Base-by-base conservation (phyloP, 1,140 invertebrate species). In the Steinernema khuongi region DNA sequence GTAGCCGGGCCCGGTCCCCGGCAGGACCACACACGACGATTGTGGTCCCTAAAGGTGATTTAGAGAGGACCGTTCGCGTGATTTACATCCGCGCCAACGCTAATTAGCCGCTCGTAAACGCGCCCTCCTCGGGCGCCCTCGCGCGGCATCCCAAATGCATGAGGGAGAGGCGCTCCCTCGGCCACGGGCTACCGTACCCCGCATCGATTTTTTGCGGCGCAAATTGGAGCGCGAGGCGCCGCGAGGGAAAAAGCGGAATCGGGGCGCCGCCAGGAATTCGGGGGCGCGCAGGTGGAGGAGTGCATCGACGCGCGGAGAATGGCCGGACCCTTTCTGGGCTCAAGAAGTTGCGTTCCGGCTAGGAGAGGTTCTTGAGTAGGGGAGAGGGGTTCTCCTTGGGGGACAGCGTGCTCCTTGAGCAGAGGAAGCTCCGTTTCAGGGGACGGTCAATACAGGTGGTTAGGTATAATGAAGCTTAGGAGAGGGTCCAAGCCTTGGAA, bases 81-180 rank as follows among this genome's bases (percentile, higher is more conserved):
- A 60, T 60, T 60, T 60, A 60, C 50, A 26, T 26, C 50, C 50
- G 7, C 36, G 7, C 14, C 50, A 7, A 60, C 50, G 50, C 50
- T 60, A 60, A 60, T 60, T 60, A 60, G 50, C 4, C 50, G 50
- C 14, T 60, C 50, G 50, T 60, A 60, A 60, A 60, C 50, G 50
- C 50, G 50, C 4, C 22, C 50, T 14, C 14, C 14, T 22, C 14
- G 50, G 26, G 11, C 7, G 50, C 50, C 19, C 11, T 11, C 50
- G 50, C 7, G 36, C 50, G 50, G 50, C 50, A 60, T 60, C 50
- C 14, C 14, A 60, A 60, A 60, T 60, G 50, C 50, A 60, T 60
- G 26, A 60, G 26, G 26, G 14, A 22, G 26, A 14, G 50, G 4
- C 19, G 50, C 2, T 22, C 14, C 7, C 50, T 41, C 36, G n/a